phyloP scores from a whole-genome alignment of 1,140 invertebrate species.

The Riptortus pedestris region DNA sequence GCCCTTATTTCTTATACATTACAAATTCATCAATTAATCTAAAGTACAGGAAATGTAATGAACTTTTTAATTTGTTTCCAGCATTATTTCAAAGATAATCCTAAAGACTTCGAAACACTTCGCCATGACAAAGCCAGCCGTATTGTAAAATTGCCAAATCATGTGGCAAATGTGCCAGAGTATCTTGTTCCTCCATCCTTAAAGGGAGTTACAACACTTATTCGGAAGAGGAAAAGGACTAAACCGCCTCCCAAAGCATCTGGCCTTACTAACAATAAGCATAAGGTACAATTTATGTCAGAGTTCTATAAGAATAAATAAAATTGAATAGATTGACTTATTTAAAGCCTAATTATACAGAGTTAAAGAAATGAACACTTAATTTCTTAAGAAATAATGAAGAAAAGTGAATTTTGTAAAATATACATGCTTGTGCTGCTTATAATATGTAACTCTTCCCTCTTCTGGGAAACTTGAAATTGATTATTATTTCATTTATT shows the following conservation, averaged over 20 bases:
- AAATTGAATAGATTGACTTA: not conserved
- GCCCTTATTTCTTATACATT: too few relatives aligned
- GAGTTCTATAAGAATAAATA: not conserved
- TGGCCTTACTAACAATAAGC: not conserved
- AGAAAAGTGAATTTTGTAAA: not conserved
- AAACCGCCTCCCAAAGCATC: conserved; percentile 4
- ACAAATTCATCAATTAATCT: too few relatives aligned
- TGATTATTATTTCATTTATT: too few relatives aligned
- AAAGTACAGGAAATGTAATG: too few relatives aligned
- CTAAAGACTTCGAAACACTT: conserved; percentile 75
- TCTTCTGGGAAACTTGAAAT: not conserved
- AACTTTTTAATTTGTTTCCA: conserved; percentile 36
- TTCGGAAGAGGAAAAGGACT: not conserved
- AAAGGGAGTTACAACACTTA: conserved; percentile 24
- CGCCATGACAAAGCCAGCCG: conserved; percentile 87
- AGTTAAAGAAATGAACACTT: not conserved
- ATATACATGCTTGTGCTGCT: not conserved
- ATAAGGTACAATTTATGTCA: not conserved
- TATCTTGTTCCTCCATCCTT: conserved; percentile 78
- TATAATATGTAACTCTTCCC: not conserved
- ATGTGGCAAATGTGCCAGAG: conserved; percentile 86
- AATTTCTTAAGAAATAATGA: not conserved
- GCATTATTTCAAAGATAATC: conserved; percentile 92
- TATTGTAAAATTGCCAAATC: conserved; percentile 69
- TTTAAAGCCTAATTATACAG: not conserved